Evolutionary conservation across 2,888 invertebrate genomes (phyloP), one percentile per base, ranked within the genome.

Genomic region (Erpobdella octoculata): DNA sequence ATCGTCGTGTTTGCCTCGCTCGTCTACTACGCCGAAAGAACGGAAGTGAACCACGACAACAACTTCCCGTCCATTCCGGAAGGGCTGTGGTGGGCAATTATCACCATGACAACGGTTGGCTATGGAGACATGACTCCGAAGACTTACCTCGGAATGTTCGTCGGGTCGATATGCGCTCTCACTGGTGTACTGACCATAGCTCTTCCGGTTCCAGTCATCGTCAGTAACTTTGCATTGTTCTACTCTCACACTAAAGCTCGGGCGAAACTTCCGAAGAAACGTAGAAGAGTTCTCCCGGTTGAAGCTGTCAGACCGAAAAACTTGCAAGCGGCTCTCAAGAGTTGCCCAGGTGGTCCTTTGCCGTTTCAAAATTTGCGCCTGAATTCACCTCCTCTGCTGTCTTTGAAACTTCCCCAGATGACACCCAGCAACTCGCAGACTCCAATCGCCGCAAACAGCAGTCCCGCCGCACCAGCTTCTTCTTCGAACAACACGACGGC

Each of bases 241-340:
- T 95, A 96, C 84, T 92, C 93, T 0, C 95, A 95, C 82, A 93
- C 93, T 3, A 94, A 96, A 89, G 98, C 98, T 76, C 87, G 98
- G 75, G 92, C 93, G 74, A 94, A 95, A 85, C 87, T 96, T 77
- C 94, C 94, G 0, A 94, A 94, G 85, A 90, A 91, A 82, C 86
- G 93, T 61, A 87, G 94, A 76, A 87, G 92, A 70, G 92, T 95
- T 2, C 84, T 94, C 46, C 92, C 93, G 0, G 92, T 93, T 15
- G 93, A 93, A 75, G 80, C 80, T 5, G 81, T 80, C 5, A 75
- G 82, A 48, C 78, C 78, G 9, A 77, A 77, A 91, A 72, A 86
- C 91, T 71, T 64, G 28, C 68, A 69, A n/a, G 46, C 69, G 3
- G 69, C 69, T n/a, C 35, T 69, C 12, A 69, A 69, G 31, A 69